These are phyloP conservation scores for Himalopsyche tibetana DNA, from an alignment of 2,888 invertebrate species.

Conservation along the genomic window DNA sequence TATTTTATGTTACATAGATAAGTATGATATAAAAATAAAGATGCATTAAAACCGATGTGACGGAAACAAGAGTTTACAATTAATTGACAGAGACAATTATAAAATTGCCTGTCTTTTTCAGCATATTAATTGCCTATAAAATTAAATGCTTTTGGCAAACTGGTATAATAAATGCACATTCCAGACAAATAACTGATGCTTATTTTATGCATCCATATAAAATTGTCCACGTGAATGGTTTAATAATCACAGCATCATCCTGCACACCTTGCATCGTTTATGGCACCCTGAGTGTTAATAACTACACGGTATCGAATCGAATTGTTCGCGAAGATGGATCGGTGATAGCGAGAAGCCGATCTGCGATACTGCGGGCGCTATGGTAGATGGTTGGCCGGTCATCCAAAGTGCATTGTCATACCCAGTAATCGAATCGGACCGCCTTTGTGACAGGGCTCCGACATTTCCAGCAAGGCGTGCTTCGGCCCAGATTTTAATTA, in stretches of 20 bases:
- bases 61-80: too few species aligned
- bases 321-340: conserved; percentile 39
- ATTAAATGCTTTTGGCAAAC: too few species aligned
- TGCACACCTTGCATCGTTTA: not conserved
- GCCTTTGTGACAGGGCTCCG: conserved; percentile 58
- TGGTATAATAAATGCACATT: too few species aligned
- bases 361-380: conserved; percentile 60
- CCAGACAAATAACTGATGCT: too few species aligned
- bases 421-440: conserved; percentile 65
- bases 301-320: conserved; percentile 14
- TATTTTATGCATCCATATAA: not conserved
- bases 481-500: conserved; percentile 63
- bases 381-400: conserved; percentile 59
- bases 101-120: too few species aligned
- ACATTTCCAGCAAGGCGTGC: conserved; percentile 50
- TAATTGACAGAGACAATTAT: too few species aligned
- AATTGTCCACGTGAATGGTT: not conserved
- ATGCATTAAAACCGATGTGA: too few species aligned
- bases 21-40: too few species aligned
- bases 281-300: conserved; percentile 32
- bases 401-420: conserved; percentile 65
- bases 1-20: too few species aligned
- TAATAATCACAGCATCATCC: not conserved
- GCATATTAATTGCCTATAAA: too few species aligned
- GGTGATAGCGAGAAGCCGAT: conserved; percentile 51